Conservation (phyloP, 2,888 invertebrate species). For the Yponomeuta plumbellus region DNA sequence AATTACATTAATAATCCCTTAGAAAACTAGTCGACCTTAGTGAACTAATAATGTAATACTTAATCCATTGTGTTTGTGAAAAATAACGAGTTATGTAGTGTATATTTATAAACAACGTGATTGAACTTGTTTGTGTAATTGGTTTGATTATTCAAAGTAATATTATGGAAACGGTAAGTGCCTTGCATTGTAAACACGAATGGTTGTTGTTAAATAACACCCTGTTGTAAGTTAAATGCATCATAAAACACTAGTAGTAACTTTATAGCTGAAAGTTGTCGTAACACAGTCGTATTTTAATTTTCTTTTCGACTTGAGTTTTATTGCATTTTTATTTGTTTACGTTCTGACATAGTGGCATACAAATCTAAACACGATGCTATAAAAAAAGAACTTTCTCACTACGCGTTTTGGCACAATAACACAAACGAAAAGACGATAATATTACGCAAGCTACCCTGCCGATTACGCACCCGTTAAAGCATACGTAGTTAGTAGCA, state of each 20-base stretch:
- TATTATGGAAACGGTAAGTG: neutral
- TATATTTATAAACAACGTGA: neutral
- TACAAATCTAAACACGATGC: slow-evolving; percentile 30
- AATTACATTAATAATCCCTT: neutral
- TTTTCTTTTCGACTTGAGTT: slow-evolving; percentile 32
- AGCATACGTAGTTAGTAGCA: slow-evolving; percentile 7
- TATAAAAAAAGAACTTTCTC: neutral
- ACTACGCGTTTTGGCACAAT: neutral
- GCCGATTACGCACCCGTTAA: neutral
- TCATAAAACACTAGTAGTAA: slow-evolving; percentile 16
- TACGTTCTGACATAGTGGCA: slow-evolving; percentile 63
- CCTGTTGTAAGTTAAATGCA: neutral
- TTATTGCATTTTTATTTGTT: slow-evolving; percentile 30
- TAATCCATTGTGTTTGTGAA: slow-evolving; percentile 1
- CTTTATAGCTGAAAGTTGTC: slow-evolving; percentile 22
- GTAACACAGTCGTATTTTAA: slow-evolving; percentile 32
- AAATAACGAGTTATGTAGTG: neutral
- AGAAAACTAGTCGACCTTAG: neutral
- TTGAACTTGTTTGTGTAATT: slow-evolving; percentile 2
- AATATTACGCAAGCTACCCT: slow-evolving; percentile 6
- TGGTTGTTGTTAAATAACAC: neutral
- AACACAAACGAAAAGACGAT: neutral
- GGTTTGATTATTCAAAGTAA: neutral
- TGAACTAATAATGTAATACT: neutral
- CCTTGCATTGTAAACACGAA: slow-evolving; percentile 6